Conservation (phyloP, 2,797 vertebrate genomes). For the Schizopygopsis pylzovi region DNA sequence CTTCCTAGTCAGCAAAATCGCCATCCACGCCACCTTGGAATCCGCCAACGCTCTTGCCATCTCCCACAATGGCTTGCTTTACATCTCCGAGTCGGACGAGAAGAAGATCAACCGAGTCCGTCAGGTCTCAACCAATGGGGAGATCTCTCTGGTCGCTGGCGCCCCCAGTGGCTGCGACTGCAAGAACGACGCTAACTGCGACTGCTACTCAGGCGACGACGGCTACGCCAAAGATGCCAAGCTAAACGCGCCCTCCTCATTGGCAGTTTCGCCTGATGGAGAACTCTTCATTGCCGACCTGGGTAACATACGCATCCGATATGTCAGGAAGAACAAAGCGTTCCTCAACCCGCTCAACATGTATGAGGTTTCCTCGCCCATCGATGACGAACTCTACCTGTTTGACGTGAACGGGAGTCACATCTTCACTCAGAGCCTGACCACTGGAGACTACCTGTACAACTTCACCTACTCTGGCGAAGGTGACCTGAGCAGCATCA, state of each 20-base stretch:
- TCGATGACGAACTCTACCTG: conserved; percentile 95
- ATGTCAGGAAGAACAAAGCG: conserved; percentile 91
- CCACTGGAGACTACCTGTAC: conserved; percentile 94
- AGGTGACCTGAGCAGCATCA: conserved; percentile 89
- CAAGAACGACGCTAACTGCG: conserved; percentile 96
- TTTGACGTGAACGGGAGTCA: conserved; percentile 96
- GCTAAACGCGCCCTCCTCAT: conserved; percentile 89
- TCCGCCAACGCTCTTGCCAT: conserved; percentile 91
- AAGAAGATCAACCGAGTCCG: conserved; percentile 97
- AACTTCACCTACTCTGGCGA: conserved; percentile 93
- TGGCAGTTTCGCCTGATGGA: conserved; percentile 92
- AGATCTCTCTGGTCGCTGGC: conserved; percentile 94
- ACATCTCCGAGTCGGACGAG: conserved; percentile 95
- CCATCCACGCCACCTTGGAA: conserved; percentile 93
- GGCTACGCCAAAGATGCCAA: conserved; percentile 98
- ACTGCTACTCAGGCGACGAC: conserved; percentile 96
- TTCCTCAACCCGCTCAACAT: conserved; percentile 93
- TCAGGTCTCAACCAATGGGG: conserved; percentile 93
- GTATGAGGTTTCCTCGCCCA: conserved; percentile 94
- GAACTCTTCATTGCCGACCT: conserved; percentile 95
- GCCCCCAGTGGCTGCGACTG: conserved; percentile 96
- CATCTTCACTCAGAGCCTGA: conserved; percentile 93
- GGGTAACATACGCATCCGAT: conserved; percentile 94
- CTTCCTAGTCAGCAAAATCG: conserved; percentile 95
- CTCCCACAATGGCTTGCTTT: conserved; percentile 92